Conservation (phyloP, 2,113 vertebrate species). For the Ctenodactylus gundi region DNA sequence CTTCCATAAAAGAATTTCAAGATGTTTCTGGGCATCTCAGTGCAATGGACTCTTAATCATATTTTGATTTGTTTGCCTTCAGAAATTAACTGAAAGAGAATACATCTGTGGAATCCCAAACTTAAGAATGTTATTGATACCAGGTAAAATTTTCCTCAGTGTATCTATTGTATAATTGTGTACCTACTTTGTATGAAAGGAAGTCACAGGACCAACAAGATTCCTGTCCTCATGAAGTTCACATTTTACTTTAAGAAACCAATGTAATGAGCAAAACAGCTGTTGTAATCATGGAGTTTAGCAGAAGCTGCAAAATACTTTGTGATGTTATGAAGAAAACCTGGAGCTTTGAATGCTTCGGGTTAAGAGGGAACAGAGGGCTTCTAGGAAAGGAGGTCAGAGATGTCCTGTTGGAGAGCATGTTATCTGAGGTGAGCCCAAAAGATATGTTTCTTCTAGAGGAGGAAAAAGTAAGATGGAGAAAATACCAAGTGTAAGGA, state of each 20-base stretch:
- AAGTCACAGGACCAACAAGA: neutral
- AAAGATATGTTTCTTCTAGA: neutral
- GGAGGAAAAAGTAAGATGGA: neutral
- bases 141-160: neutral
- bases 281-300: neutral
- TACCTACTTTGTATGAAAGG: neutral
- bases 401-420: neutral
- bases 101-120: neutral
- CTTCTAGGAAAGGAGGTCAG: neutral
- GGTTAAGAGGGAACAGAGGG: neutral
- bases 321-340: neutral
- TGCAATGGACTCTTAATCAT: neutral
- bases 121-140: neutral
- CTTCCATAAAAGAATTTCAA: neutral
- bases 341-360: neutral
- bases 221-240: neutral
- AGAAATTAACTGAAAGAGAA: neutral
- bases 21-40: neutral
- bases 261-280: neutral
- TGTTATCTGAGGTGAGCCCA: neutral
- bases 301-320: neutral
- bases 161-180: neutral
- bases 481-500: neutral
- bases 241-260: neutral
- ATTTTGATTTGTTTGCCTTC: neutral